phyloP scores from a whole-genome alignment of 2,888 invertebrate genomes.

The Athalia rosae region DNA sequence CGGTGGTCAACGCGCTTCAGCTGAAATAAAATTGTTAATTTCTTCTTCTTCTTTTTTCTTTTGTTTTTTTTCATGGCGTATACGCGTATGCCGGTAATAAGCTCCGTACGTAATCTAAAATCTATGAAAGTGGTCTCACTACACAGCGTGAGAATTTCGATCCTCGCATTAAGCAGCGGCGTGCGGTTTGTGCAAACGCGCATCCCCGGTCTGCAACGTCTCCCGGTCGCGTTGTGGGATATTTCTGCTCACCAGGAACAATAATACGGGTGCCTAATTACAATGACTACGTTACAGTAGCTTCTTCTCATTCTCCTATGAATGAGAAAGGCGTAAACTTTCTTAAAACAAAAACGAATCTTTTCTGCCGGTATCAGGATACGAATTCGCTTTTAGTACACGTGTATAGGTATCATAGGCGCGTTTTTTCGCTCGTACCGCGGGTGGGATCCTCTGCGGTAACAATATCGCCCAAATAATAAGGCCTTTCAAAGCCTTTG shows the following conservation, averaged over 20 bases:
- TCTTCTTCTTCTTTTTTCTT: too few species aligned
- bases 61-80: background rate
- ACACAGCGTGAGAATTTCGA: slow-evolving; percentile 38
- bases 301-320: background rate
- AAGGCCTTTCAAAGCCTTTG: background rate
- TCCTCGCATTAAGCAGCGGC: background rate
- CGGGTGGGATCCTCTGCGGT: slow-evolving; percentile 5
- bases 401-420: background rate
- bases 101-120: slow-evolving; percentile 31
- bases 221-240: slow-evolving; percentile 33
- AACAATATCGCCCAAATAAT: slow-evolving; percentile 6
- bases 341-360: slow-evolving; percentile 36
- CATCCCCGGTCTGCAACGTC: background rate
- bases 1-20: too few species aligned
- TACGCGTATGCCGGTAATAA: background rate
- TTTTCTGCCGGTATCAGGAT: background rate
- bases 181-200: background rate
- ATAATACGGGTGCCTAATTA: slow-evolving; percentile 37
- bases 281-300: slow-evolving; percentile 7
- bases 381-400: slow-evolving; percentile 31
- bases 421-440: background rate
- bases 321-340: slow-evolving; percentile 43
- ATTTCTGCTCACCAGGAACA: slow-evolving; percentile 25
- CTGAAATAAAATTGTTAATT: too few species aligned
- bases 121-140: slow-evolving; percentile 39